phyloP scores from a whole-genome alignment of 2,888 invertebrate species.

The Acrobasis repandana region DNA sequence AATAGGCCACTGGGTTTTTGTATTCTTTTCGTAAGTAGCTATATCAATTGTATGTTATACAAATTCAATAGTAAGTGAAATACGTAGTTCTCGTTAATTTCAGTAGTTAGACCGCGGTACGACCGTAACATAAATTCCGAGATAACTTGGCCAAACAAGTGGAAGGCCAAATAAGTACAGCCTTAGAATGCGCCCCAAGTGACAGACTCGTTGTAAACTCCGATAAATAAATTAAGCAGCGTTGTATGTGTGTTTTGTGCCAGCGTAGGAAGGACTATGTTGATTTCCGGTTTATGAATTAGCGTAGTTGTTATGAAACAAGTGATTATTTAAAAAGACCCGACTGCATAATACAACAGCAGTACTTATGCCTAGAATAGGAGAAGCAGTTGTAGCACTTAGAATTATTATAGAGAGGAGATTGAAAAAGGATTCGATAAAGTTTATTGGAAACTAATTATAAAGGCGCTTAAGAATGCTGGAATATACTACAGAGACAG shows the following conservation, averaged over 20 bases:
- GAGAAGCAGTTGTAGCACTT: too few relatives aligned
- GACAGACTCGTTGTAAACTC: slow-evolving; percentile 58
- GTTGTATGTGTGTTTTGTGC: slow-evolving; percentile 18
- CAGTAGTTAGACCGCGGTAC: slow-evolving; percentile 66
- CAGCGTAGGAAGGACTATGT: neutral
- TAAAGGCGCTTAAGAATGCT: too few relatives aligned
- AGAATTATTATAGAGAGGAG: too few relatives aligned
- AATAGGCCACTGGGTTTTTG: too few relatives aligned
- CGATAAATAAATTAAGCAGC: slow-evolving; percentile 48
- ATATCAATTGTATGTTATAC: neutral
- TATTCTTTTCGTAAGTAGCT: too few relatives aligned
- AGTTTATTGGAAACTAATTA: too few relatives aligned
- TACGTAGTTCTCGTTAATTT: slow-evolving; percentile 66
- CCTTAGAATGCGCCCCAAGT: slow-evolving; percentile 67
- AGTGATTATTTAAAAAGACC: too few relatives aligned
- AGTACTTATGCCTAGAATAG: too few relatives aligned
- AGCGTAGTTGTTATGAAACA: neutral
- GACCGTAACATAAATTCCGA: slow-evolving; percentile 71
- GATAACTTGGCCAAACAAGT: slow-evolving; percentile 74
- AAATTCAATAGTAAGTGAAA: slow-evolving; percentile 5
- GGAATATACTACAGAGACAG: too few relatives aligned
- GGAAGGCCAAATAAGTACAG: slow-evolving; percentile 69
- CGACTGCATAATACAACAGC: too few relatives aligned
- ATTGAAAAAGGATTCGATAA: too few relatives aligned
- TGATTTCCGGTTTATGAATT: neutral